Evolutionary conservation across 1,140 invertebrate genomes (phyloP), one percentile per base, ranked within the genome.

Genomic region (Plutomurus gul): DNA sequence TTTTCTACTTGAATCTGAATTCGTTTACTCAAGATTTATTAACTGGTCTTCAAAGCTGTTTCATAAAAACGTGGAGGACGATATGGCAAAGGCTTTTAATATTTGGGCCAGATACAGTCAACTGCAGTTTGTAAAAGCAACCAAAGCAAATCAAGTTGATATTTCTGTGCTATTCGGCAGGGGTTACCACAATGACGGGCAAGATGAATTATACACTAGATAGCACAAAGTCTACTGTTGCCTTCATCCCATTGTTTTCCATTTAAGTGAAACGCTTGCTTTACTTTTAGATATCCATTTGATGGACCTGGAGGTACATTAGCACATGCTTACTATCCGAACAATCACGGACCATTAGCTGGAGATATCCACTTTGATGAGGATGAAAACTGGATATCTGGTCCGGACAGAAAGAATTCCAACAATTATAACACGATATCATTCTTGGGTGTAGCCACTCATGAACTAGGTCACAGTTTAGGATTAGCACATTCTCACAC

Each of bases 331-430:
- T 98, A 96, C 88, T 97, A 95, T 85, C 95, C 95, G 1, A 91
- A 91, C 3, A 89, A 92, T n/a, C 93, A 93, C 30, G 84, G 84
- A 36, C 85, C 87, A 6, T 86, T 86, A 36, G 89, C 89, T n/a
- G 94, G 95, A 30, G 95, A 97, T 85, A 94, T 93, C 1, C 96
- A 98, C 86, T 97, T 97, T 84, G 96, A 98, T 86, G 93, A 93
- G 60, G 94, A 95, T 46, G 96, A 98, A 87, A 56, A 79, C 22
- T 82, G 77, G 81, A 73, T 60, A 18, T 39, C 47, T 1, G 39
- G 20, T 13, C 36, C 11, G 47, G 22, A 43, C 11, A 6, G 10
- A 36, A 46, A 22, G 47, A 76, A 22, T 37, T 16, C 18, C n/a
- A 22, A 8, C 8, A n/a, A 6, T 6, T 65, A n/a, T 49, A 65